Percentiles rank a stretch among this genome's conserved stretches.
phyloP scores from a whole-genome alignment of 92 coral and sea anemone species.

The Phenganax subtilis region DNA sequence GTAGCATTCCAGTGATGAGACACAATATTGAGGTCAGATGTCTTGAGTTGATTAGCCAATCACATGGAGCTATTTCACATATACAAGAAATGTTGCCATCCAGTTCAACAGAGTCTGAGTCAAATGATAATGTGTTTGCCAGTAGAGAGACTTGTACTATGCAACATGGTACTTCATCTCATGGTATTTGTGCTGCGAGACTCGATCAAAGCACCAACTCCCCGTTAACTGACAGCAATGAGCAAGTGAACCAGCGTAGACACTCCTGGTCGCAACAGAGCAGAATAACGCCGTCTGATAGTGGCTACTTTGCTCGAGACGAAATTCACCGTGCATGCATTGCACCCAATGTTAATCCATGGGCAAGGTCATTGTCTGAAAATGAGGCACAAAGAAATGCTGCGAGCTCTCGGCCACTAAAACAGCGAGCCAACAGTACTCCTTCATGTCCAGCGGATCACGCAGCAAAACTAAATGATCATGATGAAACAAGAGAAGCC shows the following conservation, averaged over 20 bases:
- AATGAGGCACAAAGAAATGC: neutral
- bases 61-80: neutral
- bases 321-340: constrained; percentile 4
- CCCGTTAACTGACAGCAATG: neutral
- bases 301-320: constrained; percentile 6
- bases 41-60: neutral
- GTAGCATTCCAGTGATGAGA: neutral
- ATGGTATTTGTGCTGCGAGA: neutral
- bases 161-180: too few relatives aligned
- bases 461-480: neutral
- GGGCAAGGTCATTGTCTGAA: constrained; percentile 23
- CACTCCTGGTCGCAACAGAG: neutral
- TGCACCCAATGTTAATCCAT: constrained; percentile 25
- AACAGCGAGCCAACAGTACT: constrained; percentile 30
- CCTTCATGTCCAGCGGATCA: neutral
- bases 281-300: neutral
- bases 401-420: neutral
- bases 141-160: neutral
- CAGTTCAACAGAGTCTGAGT: constrained; percentile 11
- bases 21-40: neutral
- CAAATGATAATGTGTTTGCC: constrained; percentile 14
- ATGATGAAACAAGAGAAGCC: neutral
- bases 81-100: neutral
- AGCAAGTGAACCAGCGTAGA: neutral
- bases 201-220: neutral